Evolutionary conservation across 2,797 vertebrate species (phyloP).

Genomic region (Heteromormyrus szaboi): DNA sequence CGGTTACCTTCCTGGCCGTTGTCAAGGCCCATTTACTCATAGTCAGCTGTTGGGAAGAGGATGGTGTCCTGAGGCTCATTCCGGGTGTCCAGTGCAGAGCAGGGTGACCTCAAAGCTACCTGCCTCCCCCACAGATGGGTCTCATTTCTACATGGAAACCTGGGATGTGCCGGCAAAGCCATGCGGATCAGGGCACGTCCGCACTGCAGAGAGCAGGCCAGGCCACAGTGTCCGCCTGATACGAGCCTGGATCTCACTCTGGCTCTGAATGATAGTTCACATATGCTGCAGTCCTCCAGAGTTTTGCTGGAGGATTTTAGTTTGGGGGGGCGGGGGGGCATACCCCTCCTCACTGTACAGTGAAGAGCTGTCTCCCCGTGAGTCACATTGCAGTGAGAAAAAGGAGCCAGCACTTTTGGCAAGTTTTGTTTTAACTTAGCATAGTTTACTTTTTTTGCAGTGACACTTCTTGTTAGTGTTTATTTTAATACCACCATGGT

Average conservation of each 20-base stretch:
- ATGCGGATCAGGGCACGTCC: neutral
- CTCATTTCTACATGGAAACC: neutral
- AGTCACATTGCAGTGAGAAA: constrained; percentile 27
- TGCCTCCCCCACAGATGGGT: neutral
- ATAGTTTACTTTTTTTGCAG: neutral
- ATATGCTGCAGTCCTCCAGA: neutral
- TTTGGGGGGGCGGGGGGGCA: neutral
- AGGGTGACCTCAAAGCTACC: neutral
- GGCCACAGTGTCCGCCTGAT: neutral
- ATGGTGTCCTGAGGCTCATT: neutral
- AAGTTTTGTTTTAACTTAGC: neutral
- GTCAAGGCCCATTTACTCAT: neutral
- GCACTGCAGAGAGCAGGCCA: neutral
- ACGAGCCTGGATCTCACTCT: constrained; percentile 10
- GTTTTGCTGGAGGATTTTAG: neutral
- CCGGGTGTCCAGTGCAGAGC: neutral
- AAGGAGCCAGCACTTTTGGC: constrained; percentile 30
- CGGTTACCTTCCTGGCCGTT: neutral
- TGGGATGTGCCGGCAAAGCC: neutral
- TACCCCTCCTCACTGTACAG: constrained; percentile 21
- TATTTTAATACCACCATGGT: neutral
- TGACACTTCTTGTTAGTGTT: neutral
- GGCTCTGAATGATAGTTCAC: constrained; percentile 42
- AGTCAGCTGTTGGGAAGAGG: neutral
- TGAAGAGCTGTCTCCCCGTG: neutral